Base-by-base conservation (phyloP, 2,888 invertebrate genomes). In the Punctoribates punctum region DNA sequence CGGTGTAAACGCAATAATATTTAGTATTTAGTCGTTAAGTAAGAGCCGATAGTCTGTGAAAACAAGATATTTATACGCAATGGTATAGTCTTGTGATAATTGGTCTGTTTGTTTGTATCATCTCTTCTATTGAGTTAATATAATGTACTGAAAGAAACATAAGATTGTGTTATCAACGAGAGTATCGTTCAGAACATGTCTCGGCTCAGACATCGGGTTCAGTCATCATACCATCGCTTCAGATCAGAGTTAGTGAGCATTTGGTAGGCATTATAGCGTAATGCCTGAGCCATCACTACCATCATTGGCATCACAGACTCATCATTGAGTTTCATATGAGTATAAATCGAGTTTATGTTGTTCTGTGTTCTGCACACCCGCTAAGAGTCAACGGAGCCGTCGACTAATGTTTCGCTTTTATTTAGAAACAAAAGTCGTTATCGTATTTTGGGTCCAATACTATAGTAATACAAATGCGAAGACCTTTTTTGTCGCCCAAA, bases 341-440 rank as follows among this genome's bases (percentile, higher is more conserved):
- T 60, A 23, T 23, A 60, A 60, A 20, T 60, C 48, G 34, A 48
- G 48, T 48, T 17, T 48, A 48, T 60, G 57, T 60, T 13, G 27
- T 23, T 34, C 34, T 34, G 34, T 34, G 34, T 34, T 34, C 8
- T 34, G 34, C 34, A 29, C 62, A 65, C 62, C 62, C 62, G 62
- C 62, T 65, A 65, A 65, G 62, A 65, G 62, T 1, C 29, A 65
- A 29, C 29, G 27, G 62, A 65, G 62, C 34, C 34, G 15, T 23
- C 27, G 62, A 34, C 62, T 65, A 65, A 65, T 65, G 62, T 65
- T 65, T 11, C 17, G 62, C 29, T 65, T 65, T 65, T 29, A 29
- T 65, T 65, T 65, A 65, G 62, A 29, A 65, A 65, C 62, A 65
- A 65, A 65, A 65, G 27, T 65, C 62, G 62, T 65, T 65, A 65